These are phyloP conservation scores for Exephanes ischioxanthus DNA, from an alignment of 2,888 invertebrate species.

Conservation along the genomic window DNA sequence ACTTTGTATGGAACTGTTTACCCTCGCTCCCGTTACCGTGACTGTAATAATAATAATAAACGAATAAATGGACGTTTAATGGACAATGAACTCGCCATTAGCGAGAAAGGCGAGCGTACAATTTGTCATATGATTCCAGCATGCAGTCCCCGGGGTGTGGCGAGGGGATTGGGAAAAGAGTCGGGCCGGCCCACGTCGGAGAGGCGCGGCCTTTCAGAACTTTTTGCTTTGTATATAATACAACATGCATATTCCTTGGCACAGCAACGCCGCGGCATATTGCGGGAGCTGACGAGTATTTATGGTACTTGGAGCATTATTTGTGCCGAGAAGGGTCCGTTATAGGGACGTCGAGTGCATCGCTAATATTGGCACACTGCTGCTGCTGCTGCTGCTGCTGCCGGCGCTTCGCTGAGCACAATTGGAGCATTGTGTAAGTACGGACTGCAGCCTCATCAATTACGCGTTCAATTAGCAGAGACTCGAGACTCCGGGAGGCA, in stretches of 20 bases:
- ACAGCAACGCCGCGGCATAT: slow-evolving; percentile 75
- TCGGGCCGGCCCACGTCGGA: slow-evolving; percentile 45
- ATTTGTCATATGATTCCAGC: slow-evolving; percentile 69
- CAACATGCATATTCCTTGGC: slow-evolving; percentile 64
- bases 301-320: slow-evolving; percentile 81
- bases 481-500: slow-evolving; percentile 63
- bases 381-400: slow-evolving; percentile 66
- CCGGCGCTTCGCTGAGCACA: slow-evolving; percentile 80
- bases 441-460: slow-evolving; percentile 82
- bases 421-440: slow-evolving; percentile 82
- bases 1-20: slow-evolving; percentile 20
- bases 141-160: slow-evolving; percentile 33
- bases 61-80: slow-evolving; percentile 55
- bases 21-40: slow-evolving; percentile 3
- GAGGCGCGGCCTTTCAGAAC: slow-evolving; percentile 48
- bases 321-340: slow-evolving; percentile 78
- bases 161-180: slow-evolving; percentile 8
- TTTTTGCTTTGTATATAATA: slow-evolving; percentile 53
- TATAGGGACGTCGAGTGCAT: slow-evolving; percentile 82
- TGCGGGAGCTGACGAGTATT: slow-evolving; percentile 81
- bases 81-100: slow-evolving; percentile 57
- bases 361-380: slow-evolving; percentile 80
- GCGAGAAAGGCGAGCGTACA: slow-evolving; percentile 63
- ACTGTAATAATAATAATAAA: slow-evolving; percentile 20
- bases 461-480: slow-evolving; percentile 81